A percentile compares a stretch with the other conserved stretches of the same genome.
These are phyloP conservation scores for Holothuria glaberrima DNA, from an alignment of 35 echinoderm and acorn worm genomes.

Conservation along the genomic window DNA sequence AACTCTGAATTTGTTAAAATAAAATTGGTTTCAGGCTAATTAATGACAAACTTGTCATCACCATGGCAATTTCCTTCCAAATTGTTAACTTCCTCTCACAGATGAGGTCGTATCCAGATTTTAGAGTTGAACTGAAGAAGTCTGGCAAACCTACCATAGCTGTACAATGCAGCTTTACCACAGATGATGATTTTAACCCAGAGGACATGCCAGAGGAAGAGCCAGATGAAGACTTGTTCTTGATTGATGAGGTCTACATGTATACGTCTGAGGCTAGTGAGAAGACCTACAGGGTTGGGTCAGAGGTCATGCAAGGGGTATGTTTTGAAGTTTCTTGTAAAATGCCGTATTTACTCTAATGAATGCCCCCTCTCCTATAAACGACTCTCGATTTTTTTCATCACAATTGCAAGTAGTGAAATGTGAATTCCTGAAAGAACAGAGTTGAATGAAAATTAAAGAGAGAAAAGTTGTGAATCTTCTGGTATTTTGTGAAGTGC, in stretches of 20 bases:
- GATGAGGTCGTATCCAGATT: slow-evolving; percentile 96
- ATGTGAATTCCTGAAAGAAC: too few relatives aligned
- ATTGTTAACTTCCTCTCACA: slow-evolving; percentile 15
- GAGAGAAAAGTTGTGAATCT: too few relatives aligned
- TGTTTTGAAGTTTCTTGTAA: slow-evolving; percentile 10
- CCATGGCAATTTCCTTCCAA: too few relatives aligned
- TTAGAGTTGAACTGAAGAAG: slow-evolving; percentile 86
- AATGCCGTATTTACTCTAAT: too few relatives aligned
- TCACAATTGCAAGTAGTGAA: too few relatives aligned
- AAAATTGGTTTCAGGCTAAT: too few relatives aligned
- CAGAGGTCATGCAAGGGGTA: slow-evolving; percentile 99
- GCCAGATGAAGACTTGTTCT: slow-evolving; percentile 60
- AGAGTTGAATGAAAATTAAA: too few relatives aligned
- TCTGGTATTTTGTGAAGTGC: too few relatives aligned
- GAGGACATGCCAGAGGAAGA: slow-evolving; percentile 63
- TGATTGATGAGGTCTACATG: slow-evolving; percentile 93
- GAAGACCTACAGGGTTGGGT: slow-evolving; percentile 82
- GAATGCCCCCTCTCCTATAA: too few relatives aligned
- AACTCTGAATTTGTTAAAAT: too few relatives aligned
- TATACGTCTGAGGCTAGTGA: slow-evolving; percentile 59
- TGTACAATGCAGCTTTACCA: slow-evolving; percentile 79
- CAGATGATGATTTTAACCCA: slow-evolving; percentile 43
- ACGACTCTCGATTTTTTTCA: too few relatives aligned
- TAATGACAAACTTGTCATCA: too few relatives aligned
- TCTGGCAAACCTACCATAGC: slow-evolving; percentile 59